Percentiles rank a stretch among this genome's conserved stretches.
phyloP scores from a whole-genome alignment of 2,797 vertebrate species.

The Glossophaga mutica region DNA sequence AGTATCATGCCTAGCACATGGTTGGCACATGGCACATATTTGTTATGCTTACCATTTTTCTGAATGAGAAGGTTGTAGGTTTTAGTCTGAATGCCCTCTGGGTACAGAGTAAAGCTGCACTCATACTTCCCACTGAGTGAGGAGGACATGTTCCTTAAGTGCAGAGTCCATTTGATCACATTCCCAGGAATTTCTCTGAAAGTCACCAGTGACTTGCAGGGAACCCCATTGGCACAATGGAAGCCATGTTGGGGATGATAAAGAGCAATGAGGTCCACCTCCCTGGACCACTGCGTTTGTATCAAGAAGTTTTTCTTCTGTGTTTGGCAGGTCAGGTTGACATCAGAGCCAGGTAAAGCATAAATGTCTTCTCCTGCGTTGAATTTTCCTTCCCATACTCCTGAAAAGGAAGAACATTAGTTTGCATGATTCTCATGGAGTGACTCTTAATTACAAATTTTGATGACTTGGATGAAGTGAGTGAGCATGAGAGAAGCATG shows the following conservation, averaged over 20 bases:
- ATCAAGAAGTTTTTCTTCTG: conserved; percentile 26
- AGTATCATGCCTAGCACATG: background rate
- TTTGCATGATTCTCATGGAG: background rate
- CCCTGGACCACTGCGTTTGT: conserved; percentile 80
- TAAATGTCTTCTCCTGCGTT: conserved; percentile 30
- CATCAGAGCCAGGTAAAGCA: conserved; percentile 42
- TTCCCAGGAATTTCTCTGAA: background rate
- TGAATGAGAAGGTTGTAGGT: conserved; percentile 67
- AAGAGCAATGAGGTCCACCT: conserved; percentile 54
- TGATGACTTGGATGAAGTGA: background rate
- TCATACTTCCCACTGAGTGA: conserved; percentile 64
- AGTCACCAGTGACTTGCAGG: background rate
- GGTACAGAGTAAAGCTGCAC: conserved; percentile 76
- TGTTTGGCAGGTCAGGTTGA: conserved; percentile 71
- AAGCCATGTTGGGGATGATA: conserved; percentile 66
- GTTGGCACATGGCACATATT: background rate
- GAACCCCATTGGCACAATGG: background rate
- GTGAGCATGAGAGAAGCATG: background rate
- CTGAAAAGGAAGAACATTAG: conserved; percentile 64
- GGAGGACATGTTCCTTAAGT: conserved; percentile 56
- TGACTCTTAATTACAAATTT: background rate
- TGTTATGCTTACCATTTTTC: conserved; percentile 70
- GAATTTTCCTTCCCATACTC: background rate
- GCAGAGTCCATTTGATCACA: conserved; percentile 60
- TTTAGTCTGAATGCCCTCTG: conserved; percentile 56